Evolutionary conservation across 2,113 vertebrate species (phyloP).

Genomic region (Pandion haliaetus): DNA sequence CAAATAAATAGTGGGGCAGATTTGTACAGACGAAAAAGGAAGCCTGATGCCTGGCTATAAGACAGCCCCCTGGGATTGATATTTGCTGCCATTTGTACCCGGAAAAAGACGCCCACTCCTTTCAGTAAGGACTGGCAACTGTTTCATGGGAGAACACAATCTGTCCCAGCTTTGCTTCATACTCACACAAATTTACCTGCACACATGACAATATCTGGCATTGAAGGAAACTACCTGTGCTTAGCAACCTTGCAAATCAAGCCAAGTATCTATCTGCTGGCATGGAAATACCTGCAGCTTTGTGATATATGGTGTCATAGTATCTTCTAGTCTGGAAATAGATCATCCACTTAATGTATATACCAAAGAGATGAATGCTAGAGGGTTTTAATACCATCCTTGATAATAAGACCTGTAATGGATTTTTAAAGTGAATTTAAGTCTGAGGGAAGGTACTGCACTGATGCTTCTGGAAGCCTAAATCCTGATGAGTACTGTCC

Average conservation of each 20-base stretch:
- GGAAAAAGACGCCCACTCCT: not conserved
- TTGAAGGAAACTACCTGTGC: not conserved
- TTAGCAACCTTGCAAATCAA: not conserved
- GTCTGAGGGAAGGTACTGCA: not conserved
- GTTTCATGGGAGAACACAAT: not conserved
- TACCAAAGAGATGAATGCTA: not conserved
- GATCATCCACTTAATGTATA: not conserved
- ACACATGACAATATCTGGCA: not conserved
- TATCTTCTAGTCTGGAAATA: not conserved
- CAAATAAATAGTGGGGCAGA: not conserved
- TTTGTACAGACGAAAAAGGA: not conserved
- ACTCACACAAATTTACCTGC: not conserved
- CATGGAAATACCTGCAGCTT: not conserved
- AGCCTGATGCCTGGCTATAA: not conserved
- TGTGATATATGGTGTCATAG: not conserved
- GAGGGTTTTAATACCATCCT: not conserved
- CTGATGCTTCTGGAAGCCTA: not conserved
- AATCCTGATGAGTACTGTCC: not conserved
- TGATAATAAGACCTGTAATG: not conserved
- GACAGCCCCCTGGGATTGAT: not conserved
- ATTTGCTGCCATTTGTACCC: not conserved
- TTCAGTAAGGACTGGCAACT: not conserved
- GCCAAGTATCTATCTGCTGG: not conserved
- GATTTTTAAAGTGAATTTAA: conserved; percentile 44
- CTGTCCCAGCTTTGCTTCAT: not conserved